Percentiles rank a stretch among this genome's conserved stretches.
These are phyloP conservation scores for Gobio occitaniae DNA, from an alignment of 2,797 vertebrate genomes.

Conservation along the genomic window DNA sequence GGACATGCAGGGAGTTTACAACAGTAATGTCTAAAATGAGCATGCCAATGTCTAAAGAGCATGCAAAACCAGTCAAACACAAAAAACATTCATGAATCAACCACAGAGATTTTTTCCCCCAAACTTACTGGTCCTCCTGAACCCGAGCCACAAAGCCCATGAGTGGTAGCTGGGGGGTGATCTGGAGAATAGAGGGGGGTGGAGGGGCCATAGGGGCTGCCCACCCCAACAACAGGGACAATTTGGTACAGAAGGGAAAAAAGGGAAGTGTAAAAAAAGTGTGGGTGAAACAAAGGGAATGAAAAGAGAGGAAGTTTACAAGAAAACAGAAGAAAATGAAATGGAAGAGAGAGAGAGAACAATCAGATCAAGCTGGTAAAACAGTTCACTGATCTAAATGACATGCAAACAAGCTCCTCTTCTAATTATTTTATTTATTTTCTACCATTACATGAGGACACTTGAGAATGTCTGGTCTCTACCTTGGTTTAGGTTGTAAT, in stretches of 20 bases:
- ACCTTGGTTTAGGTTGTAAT: conserved; percentile 96
- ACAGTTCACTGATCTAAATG: background rate
- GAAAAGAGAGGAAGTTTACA: background rate
- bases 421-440: background rate
- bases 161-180: conserved; percentile 98
- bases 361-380: background rate
- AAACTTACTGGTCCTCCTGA: conserved; percentile 99
- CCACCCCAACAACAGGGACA: conserved; percentile 14
- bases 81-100: background rate
- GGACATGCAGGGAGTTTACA: background rate
- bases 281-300: conserved; percentile 10
- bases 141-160: conserved; percentile 99
- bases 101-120: background rate
- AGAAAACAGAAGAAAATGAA: background rate
- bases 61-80: background rate
- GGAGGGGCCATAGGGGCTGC: conserved; percentile 78
- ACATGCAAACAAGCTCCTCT: background rate
- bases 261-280: background rate
- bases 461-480: conserved; percentile 5
- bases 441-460: background rate
- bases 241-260: background rate
- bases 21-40: conserved; percentile 3
- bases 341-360: conserved; percentile 7
- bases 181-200: conserved; percentile 96
- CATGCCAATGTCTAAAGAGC: background rate